phyloP scores from a whole-genome alignment of 2,888 invertebrate genomes.

The Tiliacea citrago region DNA sequence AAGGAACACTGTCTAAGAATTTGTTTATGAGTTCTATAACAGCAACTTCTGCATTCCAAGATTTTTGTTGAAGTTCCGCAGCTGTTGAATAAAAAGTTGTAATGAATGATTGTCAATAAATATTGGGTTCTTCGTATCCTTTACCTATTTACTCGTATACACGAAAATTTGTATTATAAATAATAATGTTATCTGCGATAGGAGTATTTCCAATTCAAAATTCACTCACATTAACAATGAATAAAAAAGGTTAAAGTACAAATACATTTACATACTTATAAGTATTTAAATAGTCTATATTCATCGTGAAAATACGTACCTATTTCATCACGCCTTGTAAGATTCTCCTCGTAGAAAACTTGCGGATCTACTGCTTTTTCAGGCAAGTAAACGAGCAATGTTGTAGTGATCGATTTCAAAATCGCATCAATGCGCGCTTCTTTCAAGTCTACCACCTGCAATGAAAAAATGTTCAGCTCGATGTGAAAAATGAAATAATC shows the following conservation, averaged over 20 bases:
- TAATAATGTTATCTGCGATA: background rate
- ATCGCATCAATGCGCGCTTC: conserved; percentile 93
- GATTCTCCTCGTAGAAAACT: conserved; percentile 92
- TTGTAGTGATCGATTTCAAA: conserved; percentile 91
- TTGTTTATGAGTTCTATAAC: conserved; percentile 94
- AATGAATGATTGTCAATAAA: background rate
- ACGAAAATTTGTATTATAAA: no score
- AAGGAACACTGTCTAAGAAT: conserved; percentile 92
- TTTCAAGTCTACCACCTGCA: conserved; percentile 93
- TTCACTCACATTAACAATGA: background rate
- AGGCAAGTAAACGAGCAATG: conserved; percentile 92
- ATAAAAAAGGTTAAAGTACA: background rate
- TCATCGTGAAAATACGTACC: conserved; percentile 73
- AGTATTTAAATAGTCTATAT: no score
- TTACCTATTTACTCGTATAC: background rate
- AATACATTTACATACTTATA: no score
- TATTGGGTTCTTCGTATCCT: background rate
- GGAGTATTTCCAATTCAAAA: background rate
- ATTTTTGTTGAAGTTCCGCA: conserved; percentile 84
- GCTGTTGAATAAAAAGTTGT: conserved; percentile 70
- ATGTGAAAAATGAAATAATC: background rate
- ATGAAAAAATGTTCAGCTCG: background rate
- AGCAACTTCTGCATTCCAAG: conserved; percentile 92
- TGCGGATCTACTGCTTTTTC: conserved; percentile 91
- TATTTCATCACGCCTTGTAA: conserved; percentile 88